phyloP scores from a whole-genome alignment of 2,797 vertebrate genomes.

The Enteromius thamalakanensis region DNA sequence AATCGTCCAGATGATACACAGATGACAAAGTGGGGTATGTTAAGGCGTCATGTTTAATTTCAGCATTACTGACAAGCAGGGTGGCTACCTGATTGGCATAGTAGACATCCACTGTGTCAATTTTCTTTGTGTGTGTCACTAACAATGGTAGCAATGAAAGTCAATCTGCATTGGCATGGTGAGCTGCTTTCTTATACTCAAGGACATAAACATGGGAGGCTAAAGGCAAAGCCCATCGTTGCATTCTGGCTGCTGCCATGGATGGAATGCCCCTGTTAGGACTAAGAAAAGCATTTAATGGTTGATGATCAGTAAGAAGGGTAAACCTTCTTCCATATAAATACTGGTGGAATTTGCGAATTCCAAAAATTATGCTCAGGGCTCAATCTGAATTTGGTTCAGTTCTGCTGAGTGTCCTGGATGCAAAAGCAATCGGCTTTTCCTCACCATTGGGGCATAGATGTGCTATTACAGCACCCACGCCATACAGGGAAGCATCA shows the following conservation, averaged over 20 bases:
- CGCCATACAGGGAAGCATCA: background rate
- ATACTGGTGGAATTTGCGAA: background rate
- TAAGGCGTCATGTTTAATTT: background rate
- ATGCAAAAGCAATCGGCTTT: background rate
- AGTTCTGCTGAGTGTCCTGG: background rate
- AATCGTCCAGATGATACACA: background rate
- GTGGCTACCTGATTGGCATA: background rate
- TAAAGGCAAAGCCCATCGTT: background rate
- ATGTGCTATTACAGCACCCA: background rate
- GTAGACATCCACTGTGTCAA: background rate
- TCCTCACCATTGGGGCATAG: background rate
- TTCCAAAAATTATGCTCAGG: background rate
- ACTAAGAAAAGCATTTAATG: background rate
- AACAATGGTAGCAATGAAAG: background rate
- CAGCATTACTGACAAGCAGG: background rate
- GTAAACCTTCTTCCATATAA: background rate
- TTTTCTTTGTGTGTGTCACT: background rate
- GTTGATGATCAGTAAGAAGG: background rate
- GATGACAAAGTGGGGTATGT: background rate
- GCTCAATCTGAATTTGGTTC: background rate
- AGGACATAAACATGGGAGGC: background rate
- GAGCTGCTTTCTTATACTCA: background rate
- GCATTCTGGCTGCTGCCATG: slow-evolving; percentile 8
- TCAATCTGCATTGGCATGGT: background rate
- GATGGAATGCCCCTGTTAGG: background rate